Evolutionary conservation across 2,888 invertebrate species (phyloP), one percentile per base, ranked within the genome.

Genomic region (Ellobium chinense): DNA sequence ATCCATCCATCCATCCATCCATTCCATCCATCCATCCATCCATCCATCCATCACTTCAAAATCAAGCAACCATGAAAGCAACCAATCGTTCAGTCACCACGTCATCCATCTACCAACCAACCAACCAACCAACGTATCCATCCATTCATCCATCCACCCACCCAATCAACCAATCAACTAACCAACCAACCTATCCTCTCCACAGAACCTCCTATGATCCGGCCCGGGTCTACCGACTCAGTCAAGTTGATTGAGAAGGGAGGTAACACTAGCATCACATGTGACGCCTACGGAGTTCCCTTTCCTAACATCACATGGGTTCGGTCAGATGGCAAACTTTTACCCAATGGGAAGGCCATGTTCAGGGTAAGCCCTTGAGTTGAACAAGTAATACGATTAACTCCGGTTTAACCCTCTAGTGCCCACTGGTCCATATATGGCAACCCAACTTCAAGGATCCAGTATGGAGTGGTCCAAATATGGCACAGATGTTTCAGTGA

Each of bases 231-330:
- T 12, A 91, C 91, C 1, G 88, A 88, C 24, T 88, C 89, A 18
- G 89, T 89, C 21, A 78, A 87, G 37, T 87, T 87, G 62, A 82
- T 89, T 14, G 83, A 88, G 36, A 87, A 88, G 46, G 89, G 89
- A 7, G 83, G 84, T 2, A 85, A 85, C 37, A 84, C 87, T 3
- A 83, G 74, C 18, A 84, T 92, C 18, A 75, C 72, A 2, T 93
- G 93, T 84, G 85, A 84, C 21, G 91, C 92, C 5, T 84, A 84
- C 39, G 92, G 92, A 7, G 90, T 88, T 69, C 93, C 93, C 0
- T 79, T 65, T 18, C 92, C 93, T 7, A 91, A 91, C 80, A 91
- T 93, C 62, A 92, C 92, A 2, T 93, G 92, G 92, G 88, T 89
- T 24, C 84, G 92, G 73, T 89, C 91, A 31, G 92, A 92, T 82